Conservation (phyloP, 2,797 vertebrate species). For the Chrysocyon brachyurus region DNA sequence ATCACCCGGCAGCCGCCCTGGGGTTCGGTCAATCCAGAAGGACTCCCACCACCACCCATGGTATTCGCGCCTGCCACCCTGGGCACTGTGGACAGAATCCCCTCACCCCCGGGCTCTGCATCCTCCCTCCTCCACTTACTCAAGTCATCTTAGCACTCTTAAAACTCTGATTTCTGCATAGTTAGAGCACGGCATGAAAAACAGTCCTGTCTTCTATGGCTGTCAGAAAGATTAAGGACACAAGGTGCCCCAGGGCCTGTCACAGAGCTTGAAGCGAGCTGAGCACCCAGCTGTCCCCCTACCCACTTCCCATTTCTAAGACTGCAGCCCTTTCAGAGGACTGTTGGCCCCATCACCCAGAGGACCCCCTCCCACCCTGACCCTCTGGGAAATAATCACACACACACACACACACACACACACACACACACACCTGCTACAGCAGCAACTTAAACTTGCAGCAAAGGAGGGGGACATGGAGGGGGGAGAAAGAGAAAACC, state of each 20-base stretch:
- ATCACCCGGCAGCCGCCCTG: rapidly evolving
- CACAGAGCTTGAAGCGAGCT: background rate
- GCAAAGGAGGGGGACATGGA: background rate
- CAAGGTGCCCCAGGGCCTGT: rapidly evolving
- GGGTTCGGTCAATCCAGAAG: background rate
- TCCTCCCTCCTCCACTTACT: background rate
- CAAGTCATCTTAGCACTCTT: background rate
- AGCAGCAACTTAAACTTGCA: background rate
- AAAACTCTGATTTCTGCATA: background rate
- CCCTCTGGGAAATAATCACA: background rate
- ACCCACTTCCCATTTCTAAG: background rate
- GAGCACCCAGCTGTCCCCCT: background rate
- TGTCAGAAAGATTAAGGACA: background rate
- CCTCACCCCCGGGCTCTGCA: too few relatives aligned
- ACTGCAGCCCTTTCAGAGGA: background rate
- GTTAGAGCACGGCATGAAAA: background rate
- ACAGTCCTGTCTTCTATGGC: rapidly evolving
- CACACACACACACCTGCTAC: background rate
- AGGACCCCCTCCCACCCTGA: background rate
- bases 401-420: background rate
- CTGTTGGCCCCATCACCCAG: background rate
- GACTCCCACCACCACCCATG: background rate
- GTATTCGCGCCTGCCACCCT: background rate
- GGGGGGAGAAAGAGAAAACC: background rate
- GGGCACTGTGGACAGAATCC: rapidly evolving